Evolutionary conservation across 2,797 vertebrate genomes (phyloP), one percentile per base, ranked within the genome.

Genomic region (Brachymystax lenok): DNA sequence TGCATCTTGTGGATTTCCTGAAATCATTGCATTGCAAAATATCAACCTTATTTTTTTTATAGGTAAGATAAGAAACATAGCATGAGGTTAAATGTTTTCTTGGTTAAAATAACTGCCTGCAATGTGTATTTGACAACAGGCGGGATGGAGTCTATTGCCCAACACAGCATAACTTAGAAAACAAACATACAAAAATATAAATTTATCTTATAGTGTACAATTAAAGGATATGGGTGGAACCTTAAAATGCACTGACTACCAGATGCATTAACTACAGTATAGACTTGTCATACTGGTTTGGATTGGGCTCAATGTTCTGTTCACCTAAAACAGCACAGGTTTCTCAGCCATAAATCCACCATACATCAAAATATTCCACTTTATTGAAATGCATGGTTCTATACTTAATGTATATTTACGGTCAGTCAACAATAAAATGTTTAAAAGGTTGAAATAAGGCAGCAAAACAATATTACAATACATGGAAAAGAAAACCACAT

Each of bases 331-430:
- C 27, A 33, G 28, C 24, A 66, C 64, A 30, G 12, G 64, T 67
- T 67, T 30, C 40, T 6, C 28, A 67, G 16, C 13, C 27, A 33
- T 8, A 17, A 35, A 67, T 33, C 66, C 5, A 67, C 0, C 71
- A 27, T 67, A 82, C 90, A 93, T 93, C 95, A 96, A 96, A 96
- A 96, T 95, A 94, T 90, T 93, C 83, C 89, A 93, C 92, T 95
- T 96, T 96, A 96, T 96, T 96, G 79, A 94, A 96, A 88, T 84
- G 92, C 93, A 89, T 82, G 83, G 95, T 93, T 92, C 90, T 94
- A 93, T 94, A 94, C 80, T 88, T 82, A 89, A 84, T 90, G 88
- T 91, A 92, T 90, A 92, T 92, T 93, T 91, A 89, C 89, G 51
- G 74, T 86, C 64, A 74, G 77, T 80, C 75, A 77, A 83, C 88